These are phyloP conservation scores for Hemicordylus capensis DNA, from an alignment of 2,113 vertebrate species.

Conservation along the genomic window DNA sequence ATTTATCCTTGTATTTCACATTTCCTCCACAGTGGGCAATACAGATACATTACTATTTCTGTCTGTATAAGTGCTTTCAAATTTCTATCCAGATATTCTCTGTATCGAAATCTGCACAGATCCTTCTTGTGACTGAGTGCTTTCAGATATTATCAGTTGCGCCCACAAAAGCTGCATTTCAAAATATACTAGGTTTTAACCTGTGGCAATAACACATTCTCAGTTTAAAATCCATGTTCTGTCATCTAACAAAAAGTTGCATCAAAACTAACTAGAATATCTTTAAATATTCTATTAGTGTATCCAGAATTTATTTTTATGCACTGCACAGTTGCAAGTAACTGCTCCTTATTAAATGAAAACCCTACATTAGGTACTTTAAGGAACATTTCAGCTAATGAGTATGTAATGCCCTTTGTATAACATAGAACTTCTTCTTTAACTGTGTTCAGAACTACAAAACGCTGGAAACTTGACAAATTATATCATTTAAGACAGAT, in stretches of 20 bases:
- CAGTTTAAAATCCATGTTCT: constrained; percentile 28
- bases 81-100: not conserved
- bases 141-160: constrained; percentile 4
- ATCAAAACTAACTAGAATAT: constrained; percentile 54
- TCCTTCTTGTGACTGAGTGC: not conserved
- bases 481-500: constrained; percentile 83
- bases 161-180: constrained; percentile 15
- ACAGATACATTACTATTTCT: not conserved
- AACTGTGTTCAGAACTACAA: constrained; percentile 74
- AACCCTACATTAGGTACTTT: constrained; percentile 67
- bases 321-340: constrained; percentile 67
- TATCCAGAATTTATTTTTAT: constrained; percentile 66
- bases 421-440: constrained; percentile 73
- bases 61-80: not conserved
- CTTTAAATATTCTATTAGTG: constrained; percentile 61
- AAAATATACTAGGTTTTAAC: constrained; percentile 23
- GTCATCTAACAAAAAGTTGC: constrained; percentile 38
- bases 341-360: constrained; percentile 76
- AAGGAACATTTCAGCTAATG: constrained; percentile 74
- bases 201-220: not conserved
- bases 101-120: no score
- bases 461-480: constrained; percentile 81
- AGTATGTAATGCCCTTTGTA: constrained; percentile 70
- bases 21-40: not conserved
- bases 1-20: not conserved